Percentiles rank a stretch among this genome's conserved stretches.
phyloP scores from a whole-genome alignment of 2,113 vertebrate genomes.

The Pungitius pungitius region DNA sequence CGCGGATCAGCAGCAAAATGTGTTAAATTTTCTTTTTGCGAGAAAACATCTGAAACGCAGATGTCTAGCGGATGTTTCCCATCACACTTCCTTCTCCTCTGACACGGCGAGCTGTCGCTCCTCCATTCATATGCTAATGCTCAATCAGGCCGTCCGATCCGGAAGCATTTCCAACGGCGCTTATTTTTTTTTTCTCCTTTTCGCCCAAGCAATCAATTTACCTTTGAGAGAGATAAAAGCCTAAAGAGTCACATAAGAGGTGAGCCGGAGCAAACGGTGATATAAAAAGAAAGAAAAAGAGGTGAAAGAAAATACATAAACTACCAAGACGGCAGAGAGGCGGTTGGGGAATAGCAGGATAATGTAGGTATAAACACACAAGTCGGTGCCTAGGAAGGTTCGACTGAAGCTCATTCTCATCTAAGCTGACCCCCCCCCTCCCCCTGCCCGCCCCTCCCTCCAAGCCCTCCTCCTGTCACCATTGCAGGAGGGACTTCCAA shows the following conservation, averaged over 20 bases:
- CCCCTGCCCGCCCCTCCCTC: conserved; percentile 21
- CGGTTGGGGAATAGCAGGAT: conserved; percentile 74
- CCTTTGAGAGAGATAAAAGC: conserved; percentile 79
- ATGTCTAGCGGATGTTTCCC: conserved; percentile 75
- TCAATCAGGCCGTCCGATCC: conserved; percentile 73
- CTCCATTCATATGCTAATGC: conserved; percentile 77
- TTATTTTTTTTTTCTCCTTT: conserved; percentile 41
- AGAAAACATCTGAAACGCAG: conserved; percentile 75
- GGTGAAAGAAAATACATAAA: conserved; percentile 7
- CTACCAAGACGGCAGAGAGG: conserved; percentile 62
- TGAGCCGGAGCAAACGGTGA: conserved; percentile 72
- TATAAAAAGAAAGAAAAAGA: conserved; percentile 56
- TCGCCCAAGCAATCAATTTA: conserved; percentile 78
- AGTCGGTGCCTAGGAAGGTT: conserved; percentile 71
- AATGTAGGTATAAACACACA: conserved; percentile 77
- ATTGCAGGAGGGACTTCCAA: conserved; percentile 78
- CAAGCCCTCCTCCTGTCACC: background rate
- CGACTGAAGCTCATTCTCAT: conserved; percentile 77
- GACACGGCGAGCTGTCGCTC: conserved; percentile 66
- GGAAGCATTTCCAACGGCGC: conserved; percentile 61
- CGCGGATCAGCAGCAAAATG: conserved; percentile 57
- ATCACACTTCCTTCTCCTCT: conserved; percentile 73
- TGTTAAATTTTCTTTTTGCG: conserved; percentile 53
- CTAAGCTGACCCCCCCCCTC: conserved; percentile 65
- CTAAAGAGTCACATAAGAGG: conserved; percentile 79